Percentiles rank a stretch among this genome's conserved stretches.
These are phyloP conservation scores for Distichodus sexfasciatus DNA, from an alignment of 2,797 vertebrate species.

Conservation along the genomic window DNA sequence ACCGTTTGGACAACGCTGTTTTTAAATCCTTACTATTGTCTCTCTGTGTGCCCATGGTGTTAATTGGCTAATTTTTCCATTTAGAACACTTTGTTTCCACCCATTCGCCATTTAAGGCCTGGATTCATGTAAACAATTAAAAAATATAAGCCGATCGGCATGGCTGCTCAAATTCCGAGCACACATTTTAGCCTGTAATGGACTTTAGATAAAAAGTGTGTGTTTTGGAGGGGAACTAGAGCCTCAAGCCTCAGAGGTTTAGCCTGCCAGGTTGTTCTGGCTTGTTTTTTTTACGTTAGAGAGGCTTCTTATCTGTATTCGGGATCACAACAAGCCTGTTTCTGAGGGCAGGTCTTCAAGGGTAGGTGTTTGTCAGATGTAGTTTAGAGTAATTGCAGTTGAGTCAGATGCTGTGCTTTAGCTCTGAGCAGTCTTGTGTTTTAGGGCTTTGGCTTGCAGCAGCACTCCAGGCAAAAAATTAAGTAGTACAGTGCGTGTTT, in stretches of 20 bases:
- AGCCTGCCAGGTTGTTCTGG: neutral
- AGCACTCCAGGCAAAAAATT: conserved; percentile 25
- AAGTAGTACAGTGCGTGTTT: neutral
- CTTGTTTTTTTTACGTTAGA: conserved; percentile 18
- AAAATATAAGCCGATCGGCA: neutral
- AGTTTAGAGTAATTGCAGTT: conserved; percentile 31
- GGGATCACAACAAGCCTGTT: conserved; percentile 4
- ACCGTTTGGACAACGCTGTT: neutral
- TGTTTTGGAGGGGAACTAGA: neutral
- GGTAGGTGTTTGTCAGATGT: conserved; percentile 30
- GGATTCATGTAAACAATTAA: conserved; percentile 1
- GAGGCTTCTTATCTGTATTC: conserved; percentile 34
- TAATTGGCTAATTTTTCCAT: conserved; percentile 14
- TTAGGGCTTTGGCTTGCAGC: conserved; percentile 30
- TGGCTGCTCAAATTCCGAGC: neutral
- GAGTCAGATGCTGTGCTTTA: conserved; percentile 16
- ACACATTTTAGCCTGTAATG: neutral
- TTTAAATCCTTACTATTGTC: neutral
- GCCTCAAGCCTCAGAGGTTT: neutral
- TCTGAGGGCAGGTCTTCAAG: conserved; percentile 25
- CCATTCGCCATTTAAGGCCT: neutral
- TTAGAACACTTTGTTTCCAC: neutral
- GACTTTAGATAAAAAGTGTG: neutral
- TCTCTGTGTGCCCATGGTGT: neutral
- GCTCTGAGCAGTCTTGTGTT: conserved; percentile 18